Evolutionary conservation across 2,888 invertebrate species (phyloP), one percentile per base, ranked within the genome.

Genomic region (Ischnus inquisitorius): DNA sequence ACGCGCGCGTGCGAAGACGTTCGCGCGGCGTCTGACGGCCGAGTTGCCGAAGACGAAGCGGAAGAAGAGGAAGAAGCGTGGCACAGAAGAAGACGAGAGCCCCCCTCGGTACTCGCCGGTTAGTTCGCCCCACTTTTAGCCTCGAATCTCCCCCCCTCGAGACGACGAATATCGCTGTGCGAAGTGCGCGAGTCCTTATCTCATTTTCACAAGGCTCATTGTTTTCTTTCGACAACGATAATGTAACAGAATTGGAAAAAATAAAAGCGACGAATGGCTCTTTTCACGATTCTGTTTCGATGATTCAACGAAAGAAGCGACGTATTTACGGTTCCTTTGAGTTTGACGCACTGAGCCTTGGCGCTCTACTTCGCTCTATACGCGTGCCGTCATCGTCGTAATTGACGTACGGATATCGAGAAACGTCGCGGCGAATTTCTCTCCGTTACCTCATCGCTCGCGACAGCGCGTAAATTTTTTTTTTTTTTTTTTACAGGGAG

Each of bases 21-120:
- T 78, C 82, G 71, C 83, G 48, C 51, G 80, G 74, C 81, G 74
- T 85, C 83, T 79, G 87, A 79, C 81, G 68, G 43, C 54, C 62
- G 43, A 79, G 39, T 67, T 62, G 16, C 74, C 22, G 68, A 74
- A 22, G 57, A 54, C 34, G 57, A 41, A 62, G 41, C 68, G 25
- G 25, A 75, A 14, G 48, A 75, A 28, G 68, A 68, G 14, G 68
- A 19, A 74, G 19, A 65, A 67, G 60, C 68, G 54, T 68, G 10
- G 75, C 68, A 19, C 34, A 10, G 46, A 74, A 19, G 69, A 75
- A 12, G 69, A 78, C 54, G 57, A 25, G 60, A 60, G 60, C 14
- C 14, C 10, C 60, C 28, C 57, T 51, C 51, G 54, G 54, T 34
- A 54, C 57, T 60, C 64, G 48, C 19, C 67, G 34, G 39, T 71